phyloP scores from a whole-genome alignment of 2,888 invertebrate species.

The Drosophila bunnanda region DNA sequence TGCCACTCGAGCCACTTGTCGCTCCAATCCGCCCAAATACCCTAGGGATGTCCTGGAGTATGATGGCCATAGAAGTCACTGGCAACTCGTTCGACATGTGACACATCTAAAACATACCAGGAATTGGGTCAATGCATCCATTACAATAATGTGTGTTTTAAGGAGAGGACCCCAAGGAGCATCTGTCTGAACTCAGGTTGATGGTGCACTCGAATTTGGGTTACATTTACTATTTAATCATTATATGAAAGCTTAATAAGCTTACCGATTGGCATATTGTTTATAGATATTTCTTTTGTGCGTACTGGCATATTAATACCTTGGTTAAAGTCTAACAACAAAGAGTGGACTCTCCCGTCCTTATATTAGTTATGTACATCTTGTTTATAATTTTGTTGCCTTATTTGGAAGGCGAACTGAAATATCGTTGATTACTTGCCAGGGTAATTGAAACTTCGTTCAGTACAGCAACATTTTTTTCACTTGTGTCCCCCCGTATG shows the following conservation, averaged over 20 bases:
- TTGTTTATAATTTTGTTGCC: not conserved
- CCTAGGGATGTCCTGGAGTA: conserved; percentile 4
- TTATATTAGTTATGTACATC: not conserved
- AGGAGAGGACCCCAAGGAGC: not conserved
- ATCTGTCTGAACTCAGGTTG: not conserved
- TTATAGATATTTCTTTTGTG: too few relatives aligned
- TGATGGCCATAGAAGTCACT: conserved; percentile 21
- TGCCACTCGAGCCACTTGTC: conserved; percentile 33
- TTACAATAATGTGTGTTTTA: conserved; percentile 7
- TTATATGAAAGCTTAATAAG: not conserved
- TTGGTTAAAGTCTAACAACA: not conserved
- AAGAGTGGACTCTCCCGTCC: not conserved
- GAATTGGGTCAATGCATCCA: conserved; percentile 14
- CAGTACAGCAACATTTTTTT: not conserved
- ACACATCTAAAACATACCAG: conserved; percentile 10
- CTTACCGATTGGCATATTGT: too few relatives aligned
- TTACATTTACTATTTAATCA: not conserved
- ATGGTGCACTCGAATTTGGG: not conserved
- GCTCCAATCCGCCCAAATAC: conserved; percentile 11
- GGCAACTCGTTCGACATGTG: not conserved
- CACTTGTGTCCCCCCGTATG: not conserved
- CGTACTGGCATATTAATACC: not conserved
- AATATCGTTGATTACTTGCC: not conserved
- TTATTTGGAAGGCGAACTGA: not conserved
- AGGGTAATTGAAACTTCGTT: conserved; percentile 8